Conservation (phyloP, 2,888 invertebrate genomes). For the Helicoverpa assulta region DNA sequence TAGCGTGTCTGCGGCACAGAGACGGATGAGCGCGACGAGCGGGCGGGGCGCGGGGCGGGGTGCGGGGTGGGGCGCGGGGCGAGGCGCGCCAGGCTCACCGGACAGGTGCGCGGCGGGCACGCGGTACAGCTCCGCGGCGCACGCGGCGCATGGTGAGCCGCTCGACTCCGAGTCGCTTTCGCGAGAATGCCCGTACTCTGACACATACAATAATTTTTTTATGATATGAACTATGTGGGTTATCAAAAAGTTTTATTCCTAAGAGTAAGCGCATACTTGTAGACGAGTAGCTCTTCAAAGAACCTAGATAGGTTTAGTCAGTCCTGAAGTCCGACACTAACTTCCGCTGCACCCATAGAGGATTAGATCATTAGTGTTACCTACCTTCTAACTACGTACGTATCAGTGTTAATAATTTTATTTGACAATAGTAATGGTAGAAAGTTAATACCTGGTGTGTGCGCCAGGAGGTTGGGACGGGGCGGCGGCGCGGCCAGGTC, state of each 20-base stretch:
- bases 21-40: constrained; percentile 51
- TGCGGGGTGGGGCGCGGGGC: no score
- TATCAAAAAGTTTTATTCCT: no score
- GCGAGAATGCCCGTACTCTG: constrained; percentile 70
- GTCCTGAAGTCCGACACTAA: no score
- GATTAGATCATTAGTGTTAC: no score
- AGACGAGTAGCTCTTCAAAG: no score
- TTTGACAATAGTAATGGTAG: background rate
- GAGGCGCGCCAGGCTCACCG: constrained; percentile 56
- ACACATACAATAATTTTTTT: background rate
- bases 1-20: constrained; percentile 67
- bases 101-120: constrained; percentile 74
- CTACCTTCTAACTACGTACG: no score
- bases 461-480: constrained; percentile 75
- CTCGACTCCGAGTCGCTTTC: constrained; percentile 85
- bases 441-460: constrained; percentile 64
- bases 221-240: no score
- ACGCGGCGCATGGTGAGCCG: constrained; percentile 84
- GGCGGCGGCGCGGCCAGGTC: constrained; percentile 78
- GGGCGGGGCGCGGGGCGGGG: constrained; percentile 49
- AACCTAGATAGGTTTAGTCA: no score
- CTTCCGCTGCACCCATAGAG: no score
- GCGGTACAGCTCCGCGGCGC: constrained; percentile 78
- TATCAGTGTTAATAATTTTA: no score
- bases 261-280: no score